Evolutionary conservation across 2,888 invertebrate species (phyloP), one percentile per base, ranked within the genome.

Genomic region (Meiosimyza decipiens): DNA sequence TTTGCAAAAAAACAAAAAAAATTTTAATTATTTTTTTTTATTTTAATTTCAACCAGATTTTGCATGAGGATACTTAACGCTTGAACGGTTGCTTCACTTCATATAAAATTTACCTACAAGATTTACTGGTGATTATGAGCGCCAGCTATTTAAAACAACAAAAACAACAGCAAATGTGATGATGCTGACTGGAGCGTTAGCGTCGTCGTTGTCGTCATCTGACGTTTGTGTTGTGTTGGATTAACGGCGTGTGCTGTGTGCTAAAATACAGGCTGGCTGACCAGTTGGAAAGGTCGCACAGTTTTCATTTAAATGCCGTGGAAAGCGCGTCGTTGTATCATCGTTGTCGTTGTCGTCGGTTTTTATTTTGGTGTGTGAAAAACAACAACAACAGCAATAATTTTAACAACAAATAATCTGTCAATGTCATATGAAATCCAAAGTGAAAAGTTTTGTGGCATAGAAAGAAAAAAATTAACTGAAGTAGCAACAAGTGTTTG

Each of bases 261-360:
- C 22, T 12, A 22, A 15, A 40, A 40, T 9, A 40, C 28, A 28
- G 22, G 28, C 57, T 51, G 22, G 12, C 51, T 16, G 64, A 40
- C 22, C 16, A 51, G 15, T 22, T 50, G 64, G 18, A 51, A 51
- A 50, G 64, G 51, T 51, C 49, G 50, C 64, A 28, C 51, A 64
- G 64, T 64, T 50, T 50, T 49, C 50, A 50, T 64, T 64, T 51
- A 64, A 64, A 64, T 64, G 64, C 50, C 64, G 64, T 50, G 64
- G 64, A 50, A 16, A 64, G 40, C 64, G 64, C 51, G 64, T 64
- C 51, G 57, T 18, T 57, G 18, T 16, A 55, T 18, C 55, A 22
- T 18, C 55, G 22, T 11, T 15, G n/a, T 18, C 55, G 55, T 18
- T 12, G 55, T 11, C 55, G 55, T 11, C 55, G 55, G 59, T 28